These are phyloP conservation scores for Drosophila sordidula DNA, from an alignment of 2,888 invertebrate genomes.

Conservation along the genomic window DNA sequence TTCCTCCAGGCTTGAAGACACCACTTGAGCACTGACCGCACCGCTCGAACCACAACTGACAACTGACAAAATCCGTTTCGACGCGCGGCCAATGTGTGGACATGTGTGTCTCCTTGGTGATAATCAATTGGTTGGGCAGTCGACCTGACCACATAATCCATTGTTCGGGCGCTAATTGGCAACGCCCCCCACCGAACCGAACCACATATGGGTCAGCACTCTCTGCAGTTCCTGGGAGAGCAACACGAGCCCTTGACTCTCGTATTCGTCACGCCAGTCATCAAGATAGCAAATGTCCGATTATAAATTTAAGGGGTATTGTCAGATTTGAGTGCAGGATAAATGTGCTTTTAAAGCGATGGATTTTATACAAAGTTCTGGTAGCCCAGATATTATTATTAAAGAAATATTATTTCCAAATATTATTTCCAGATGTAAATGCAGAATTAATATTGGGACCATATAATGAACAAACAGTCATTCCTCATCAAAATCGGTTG, in stretches of 20 bases:
- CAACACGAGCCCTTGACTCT: constrained; percentile 32
- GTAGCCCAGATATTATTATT: too few species aligned
- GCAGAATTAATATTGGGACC: too few species aligned
- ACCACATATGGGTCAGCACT: constrained; percentile 21
- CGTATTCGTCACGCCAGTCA: background rate
- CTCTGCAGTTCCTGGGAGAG: constrained; percentile 5
- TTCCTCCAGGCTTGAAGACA: constrained; percentile 2
- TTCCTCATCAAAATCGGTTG: too few species aligned
- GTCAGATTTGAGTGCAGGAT: too few species aligned
- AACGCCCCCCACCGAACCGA: background rate
- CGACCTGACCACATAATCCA: constrained; percentile 35
- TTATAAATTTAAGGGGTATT: background rate
- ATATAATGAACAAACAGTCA: too few species aligned
- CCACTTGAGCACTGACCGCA: constrained; percentile 36
- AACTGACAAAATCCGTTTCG: constrained; percentile 49
- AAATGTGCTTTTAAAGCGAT: too few species aligned
- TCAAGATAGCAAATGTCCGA: background rate
- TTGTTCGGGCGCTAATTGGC: constrained; percentile 61
- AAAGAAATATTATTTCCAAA: too few species aligned
- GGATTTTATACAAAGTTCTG: too few species aligned
- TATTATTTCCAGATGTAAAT: too few species aligned
- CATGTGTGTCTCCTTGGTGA: constrained; percentile 74
- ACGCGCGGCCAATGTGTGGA: constrained; percentile 58
- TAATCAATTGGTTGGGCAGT: constrained; percentile 68
- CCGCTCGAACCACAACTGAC: constrained; percentile 48